phyloP scores from a whole-genome alignment of 1,140 invertebrate species.

The Periplaneta americana region DNA sequence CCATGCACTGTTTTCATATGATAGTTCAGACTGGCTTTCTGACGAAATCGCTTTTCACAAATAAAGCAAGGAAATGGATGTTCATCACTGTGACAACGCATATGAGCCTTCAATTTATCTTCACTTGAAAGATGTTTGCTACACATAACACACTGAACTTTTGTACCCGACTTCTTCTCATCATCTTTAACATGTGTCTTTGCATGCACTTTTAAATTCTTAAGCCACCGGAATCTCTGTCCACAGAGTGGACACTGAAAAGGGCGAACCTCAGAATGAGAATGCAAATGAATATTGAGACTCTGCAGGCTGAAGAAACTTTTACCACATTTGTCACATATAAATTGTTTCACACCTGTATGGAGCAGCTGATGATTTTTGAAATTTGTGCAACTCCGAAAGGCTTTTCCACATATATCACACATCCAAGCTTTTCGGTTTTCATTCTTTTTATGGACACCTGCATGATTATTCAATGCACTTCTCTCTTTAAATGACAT shows the following conservation, averaged over 20 bases:
- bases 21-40: neutral
- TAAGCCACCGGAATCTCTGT: neutral
- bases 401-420: constrained; percentile 1
- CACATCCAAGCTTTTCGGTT: neutral
- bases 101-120: neutral
- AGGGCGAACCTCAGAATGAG: neutral
- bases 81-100: neutral
- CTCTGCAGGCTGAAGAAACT: constrained; percentile 12
- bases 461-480: neutral
- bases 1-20: neutral
- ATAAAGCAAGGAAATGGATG: neutral
- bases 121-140: neutral
- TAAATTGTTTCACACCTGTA: constrained; percentile 3
- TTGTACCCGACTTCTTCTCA: neutral
- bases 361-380: neutral
- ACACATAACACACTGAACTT: neutral
- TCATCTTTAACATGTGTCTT: neutral
- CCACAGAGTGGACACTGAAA: neutral
- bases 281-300: constrained; percentile 18
- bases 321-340: constrained; percentile 19
- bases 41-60: neutral
- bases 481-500: constrained; percentile 29
- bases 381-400: neutral
- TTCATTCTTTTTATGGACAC: neutral
- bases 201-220: neutral